A percentile compares a stretch with the other conserved stretches of the same genome.
Evolutionary conservation across 2,797 vertebrate genomes (phyloP).

Genomic region (Meda fulgida): DNA sequence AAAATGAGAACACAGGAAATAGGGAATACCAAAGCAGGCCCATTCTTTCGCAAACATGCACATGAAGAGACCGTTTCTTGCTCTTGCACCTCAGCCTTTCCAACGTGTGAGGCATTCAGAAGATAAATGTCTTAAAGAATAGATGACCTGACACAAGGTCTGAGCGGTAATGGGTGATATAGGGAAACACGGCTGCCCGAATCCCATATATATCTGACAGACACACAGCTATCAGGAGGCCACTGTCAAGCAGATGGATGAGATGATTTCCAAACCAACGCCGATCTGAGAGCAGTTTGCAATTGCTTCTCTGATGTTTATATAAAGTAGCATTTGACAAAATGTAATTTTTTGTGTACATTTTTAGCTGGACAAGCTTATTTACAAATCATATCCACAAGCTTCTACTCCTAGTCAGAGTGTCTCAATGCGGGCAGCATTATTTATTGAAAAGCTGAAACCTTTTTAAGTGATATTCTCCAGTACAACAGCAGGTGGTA

Average conservation of each 20-base stretch:
- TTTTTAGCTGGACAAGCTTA: background rate
- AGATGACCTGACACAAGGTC: slow-evolving; percentile 96
- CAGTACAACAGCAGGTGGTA: slow-evolving; percentile 83
- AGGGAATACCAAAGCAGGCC: background rate
- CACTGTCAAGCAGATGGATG: slow-evolving; percentile 44
- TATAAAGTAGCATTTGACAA: background rate
- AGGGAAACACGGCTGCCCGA: slow-evolving; percentile 92
- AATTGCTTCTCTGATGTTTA: slow-evolving; percentile 55
- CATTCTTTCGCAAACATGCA: background rate
- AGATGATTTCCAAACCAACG: slow-evolving; percentile 83
- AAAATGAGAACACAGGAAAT: background rate
- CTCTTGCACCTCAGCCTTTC: slow-evolving; percentile 47
- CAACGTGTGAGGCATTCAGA: slow-evolving; percentile 80
- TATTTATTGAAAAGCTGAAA: slow-evolving; percentile 97
- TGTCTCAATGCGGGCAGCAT: slow-evolving; percentile 84
- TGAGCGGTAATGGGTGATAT: slow-evolving; percentile 98
- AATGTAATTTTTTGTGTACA: background rate
- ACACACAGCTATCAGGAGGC: slow-evolving; percentile 52
- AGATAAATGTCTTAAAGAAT: slow-evolving; percentile 96
- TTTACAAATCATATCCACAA: slow-evolving; percentile 29
- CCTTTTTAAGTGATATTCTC: slow-evolving; percentile 87
- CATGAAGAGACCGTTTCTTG: background rate
- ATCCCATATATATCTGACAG: slow-evolving; percentile 94
- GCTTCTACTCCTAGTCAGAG: slow-evolving; percentile 61
- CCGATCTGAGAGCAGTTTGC: slow-evolving; percentile 63